Conservation (phyloP, 2,888 invertebrate species). For the Portevinia maculata region DNA sequence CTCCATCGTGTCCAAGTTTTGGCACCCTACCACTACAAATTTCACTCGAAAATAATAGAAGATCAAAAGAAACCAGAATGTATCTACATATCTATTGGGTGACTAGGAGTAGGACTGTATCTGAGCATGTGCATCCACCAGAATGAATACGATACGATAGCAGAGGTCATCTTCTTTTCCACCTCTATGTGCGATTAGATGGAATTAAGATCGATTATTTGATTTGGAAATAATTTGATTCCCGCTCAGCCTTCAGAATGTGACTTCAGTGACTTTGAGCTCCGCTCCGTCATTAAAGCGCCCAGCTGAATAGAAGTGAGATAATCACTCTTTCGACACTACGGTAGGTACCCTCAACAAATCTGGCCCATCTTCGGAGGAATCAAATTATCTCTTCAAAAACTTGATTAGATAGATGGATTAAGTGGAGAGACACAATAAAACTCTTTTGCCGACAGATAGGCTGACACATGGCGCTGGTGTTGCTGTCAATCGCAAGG, state of each 20-base stretch:
- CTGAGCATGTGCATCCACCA: slow-evolving; percentile 66
- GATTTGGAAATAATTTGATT: slow-evolving; percentile 79
- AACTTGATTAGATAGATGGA: slow-evolving; percentile 68
- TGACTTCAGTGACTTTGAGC: slow-evolving; percentile 53
- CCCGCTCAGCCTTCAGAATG: slow-evolving; percentile 55
- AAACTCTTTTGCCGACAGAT: slow-evolving; percentile 64
- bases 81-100: slow-evolving; percentile 13
- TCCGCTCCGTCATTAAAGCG: slow-evolving; percentile 47
- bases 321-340: slow-evolving; percentile 66
- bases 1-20: slow-evolving; percentile 50
- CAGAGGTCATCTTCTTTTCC: slow-evolving; percentile 58
- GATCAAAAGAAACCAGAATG: slow-evolving; percentile 32
- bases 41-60: slow-evolving; percentile 64
- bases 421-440: slow-evolving; percentile 64
- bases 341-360: slow-evolving; percentile 22
- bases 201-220: slow-evolving; percentile 82
- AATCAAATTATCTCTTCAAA: slow-evolving; percentile 69
- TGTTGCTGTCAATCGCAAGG: slow-evolving; percentile 33
- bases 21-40: slow-evolving; percentile 70
- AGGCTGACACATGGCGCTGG: slow-evolving; percentile 57
- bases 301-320: slow-evolving; percentile 47
- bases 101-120: slow-evolving; percentile 23
- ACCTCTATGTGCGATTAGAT: slow-evolving; percentile 58
- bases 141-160: slow-evolving; percentile 51
- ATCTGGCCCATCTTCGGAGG: slow-evolving; percentile 40